Evolutionary conservation across 2,888 invertebrate species (phyloP), one percentile per base, ranked within the genome.

Genomic region (Scaptomyza parva): DNA sequence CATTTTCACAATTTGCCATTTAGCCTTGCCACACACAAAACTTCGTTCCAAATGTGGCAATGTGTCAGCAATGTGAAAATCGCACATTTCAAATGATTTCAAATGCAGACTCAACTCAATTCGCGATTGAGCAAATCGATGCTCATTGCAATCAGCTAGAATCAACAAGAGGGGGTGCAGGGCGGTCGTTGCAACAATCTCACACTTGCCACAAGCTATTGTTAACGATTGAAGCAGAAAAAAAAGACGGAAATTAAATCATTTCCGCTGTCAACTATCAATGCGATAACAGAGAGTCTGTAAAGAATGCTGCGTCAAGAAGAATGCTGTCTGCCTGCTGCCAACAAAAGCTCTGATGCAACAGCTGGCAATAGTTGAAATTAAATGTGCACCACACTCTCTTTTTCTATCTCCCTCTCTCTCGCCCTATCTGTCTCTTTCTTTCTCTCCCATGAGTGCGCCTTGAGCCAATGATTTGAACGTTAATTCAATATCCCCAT

Each of bases 181-280:
- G n/a, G n/a, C n/a, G n/a, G 14, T 35, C 55, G 41, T 58, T 71
- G 76, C 60, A 64, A 62, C 61, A 65, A 57, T 69, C 54, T 55
- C 61, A 53, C 50, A 43, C 69, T 28, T 57, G 54, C 69, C 59
- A 2, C 59, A 1, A 33, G 52, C 55, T 60, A 63, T 69, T 65
- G 50, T 65, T 65, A 51, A 18, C 17, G 22, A 5, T 12, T 9
- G 24, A n/a, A n/a, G n/a, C n/a, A n/a, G n/a, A n/a, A n/a, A 43
- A 39, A 52, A 76, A 39, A 52, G 73, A 60, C 76, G 84, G 75
- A 84, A 77, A 84, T 86, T 77, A 86, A 86, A 86, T 81, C 72
- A 84, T 86, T 84, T 86, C 71, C 82, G 69, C 74, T 67, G 66
- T 85, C 82, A 48, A 35, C 48, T 22, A 40, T 20, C 33, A 48